Base-by-base conservation (phyloP, 2,888 invertebrate species). In the Platynereis dumerilii region DNA sequence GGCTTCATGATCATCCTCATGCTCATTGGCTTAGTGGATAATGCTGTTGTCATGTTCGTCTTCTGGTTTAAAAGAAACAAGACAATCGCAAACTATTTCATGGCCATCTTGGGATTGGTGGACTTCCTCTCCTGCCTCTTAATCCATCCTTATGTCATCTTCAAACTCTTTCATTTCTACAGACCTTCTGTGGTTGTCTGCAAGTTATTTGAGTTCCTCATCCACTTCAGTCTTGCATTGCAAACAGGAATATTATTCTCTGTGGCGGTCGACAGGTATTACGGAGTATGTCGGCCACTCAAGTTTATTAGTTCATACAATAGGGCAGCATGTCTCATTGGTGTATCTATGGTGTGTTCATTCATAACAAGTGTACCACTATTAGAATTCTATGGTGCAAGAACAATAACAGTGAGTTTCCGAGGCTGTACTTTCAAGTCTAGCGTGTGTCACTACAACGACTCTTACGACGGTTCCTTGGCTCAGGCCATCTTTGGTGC, bases 1-100 rank as follows among this genome's bases (percentile, higher is more conserved):
- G 48, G n/a, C 17, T 48, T 48, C 48, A 48, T 48, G 48, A 20
- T 48, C 48, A 22, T 48, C 3, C 20, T 48, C 5, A 20, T 48
- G 20, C 3, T 48, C 48, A 48, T 3, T 7, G 48, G 48, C 5
- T 3, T 48, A n/a, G 20, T 48, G n/a, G 48, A 22, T 7, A 48
- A 48, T 22, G 22, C 20, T n/a, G 7, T 48, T n/a, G 48, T 48
- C 7, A 48, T 48, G 20, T 20, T 48, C 5, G 48, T 48, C 20
- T 48, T 10, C n/a, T 48, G 22, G 20, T 20, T 20, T n/a, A 48
- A 48, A n/a, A 48, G 17, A 22, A 48, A 48, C 17, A 48, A 48
- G 22, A 48, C 48, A 48, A 48, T 48, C 17, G 48, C 48, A 20
- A 48, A 48, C 48, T 48, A 48, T n/a, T 48, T 48, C 48, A 48